Base-by-base conservation (phyloP, 2,113 vertebrate genomes). In the Casuarius casuarius region DNA sequence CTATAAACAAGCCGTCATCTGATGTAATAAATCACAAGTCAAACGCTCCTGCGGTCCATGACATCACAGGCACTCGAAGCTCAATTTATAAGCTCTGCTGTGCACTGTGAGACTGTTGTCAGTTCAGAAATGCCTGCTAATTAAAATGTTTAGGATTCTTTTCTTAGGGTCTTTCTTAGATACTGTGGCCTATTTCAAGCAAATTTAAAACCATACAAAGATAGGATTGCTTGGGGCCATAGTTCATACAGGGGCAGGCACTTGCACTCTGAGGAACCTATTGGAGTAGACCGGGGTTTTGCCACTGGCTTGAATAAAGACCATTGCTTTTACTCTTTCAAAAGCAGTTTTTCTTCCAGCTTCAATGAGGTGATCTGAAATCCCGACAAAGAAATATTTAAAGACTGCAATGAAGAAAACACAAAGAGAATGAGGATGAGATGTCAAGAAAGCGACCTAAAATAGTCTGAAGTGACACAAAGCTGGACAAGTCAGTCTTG, bases 21-120 rank as follows among this genome's bases (percentile, higher is more conserved):
- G 91, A 92, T 76, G 89, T 80, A 95, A 91, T 96, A 95, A 92
- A 96, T 96, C 91, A 87, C 54, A 94, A 85, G 81, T 71, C 81
- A 83, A 84, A 84, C 0, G 17, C 84, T 80, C 71, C 21, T 87
- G 87, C 83, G 87, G 89, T 71, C 59, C 35, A 48, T 96, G 95
- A 95, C 96, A 88, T 97, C 95, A 91, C 0, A 0, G 73, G n/a
- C 44, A 44, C 51, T 88, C 13, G 0, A 75, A 92, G 46, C 2
- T 6, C 61, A 92, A 82, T 97, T 97, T 95, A 84, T 94, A 88
- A 90, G 35, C 54, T 61, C 49, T 44, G 4, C 70, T 2, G 1
- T 56, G 38, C 58, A 52, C 81, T 67, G 49, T 83, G 80, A 66
- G 75, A 71, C 20, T 29, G 51, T 35, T 87, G 89, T 35, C 77